Conservation (phyloP, 2,797 vertebrate species). For the Tarsius wallacei region DNA sequence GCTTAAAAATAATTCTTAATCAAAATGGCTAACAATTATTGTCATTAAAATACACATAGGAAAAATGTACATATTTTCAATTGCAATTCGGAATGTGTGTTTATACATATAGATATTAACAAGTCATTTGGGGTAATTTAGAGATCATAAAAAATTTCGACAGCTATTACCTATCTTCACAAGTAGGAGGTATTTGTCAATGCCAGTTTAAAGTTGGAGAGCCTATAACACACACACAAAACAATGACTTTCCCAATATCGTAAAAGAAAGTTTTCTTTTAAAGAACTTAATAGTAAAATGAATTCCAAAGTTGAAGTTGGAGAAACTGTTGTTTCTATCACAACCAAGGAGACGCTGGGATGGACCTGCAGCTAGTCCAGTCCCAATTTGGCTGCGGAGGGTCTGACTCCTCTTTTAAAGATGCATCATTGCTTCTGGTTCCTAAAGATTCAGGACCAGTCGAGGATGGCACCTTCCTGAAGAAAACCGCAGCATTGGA, state of each 20-base stretch:
- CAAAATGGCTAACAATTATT: not conserved
- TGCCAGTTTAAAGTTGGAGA: not conserved
- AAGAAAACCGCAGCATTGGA: accelerated
- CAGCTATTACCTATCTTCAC: not conserved
- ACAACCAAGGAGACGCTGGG: not conserved
- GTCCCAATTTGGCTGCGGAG: accelerated
- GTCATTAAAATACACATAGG: not conserved
- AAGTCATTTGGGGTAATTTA: not conserved
- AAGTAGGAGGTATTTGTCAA: not conserved
- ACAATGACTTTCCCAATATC: not conserved
- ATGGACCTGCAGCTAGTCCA: accelerated
- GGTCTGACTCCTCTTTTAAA: too few species aligned
- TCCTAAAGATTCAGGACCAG: not conserved
- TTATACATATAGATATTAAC: not conserved
- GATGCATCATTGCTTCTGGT: accelerated
- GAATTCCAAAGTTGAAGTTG: not conserved
- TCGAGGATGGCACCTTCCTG: accelerated
- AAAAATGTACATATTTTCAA: not conserved
- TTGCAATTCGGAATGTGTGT: not conserved
- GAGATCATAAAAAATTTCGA: not conserved
- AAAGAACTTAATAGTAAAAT: not conserved
- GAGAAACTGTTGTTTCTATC: too few species aligned
- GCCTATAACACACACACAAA: not conserved
- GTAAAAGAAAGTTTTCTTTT: not conserved
- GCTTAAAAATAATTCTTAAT: not conserved